These are phyloP conservation scores for Papilio protenor DNA, from an alignment of 2,888 invertebrate genomes.

Conservation along the genomic window DNA sequence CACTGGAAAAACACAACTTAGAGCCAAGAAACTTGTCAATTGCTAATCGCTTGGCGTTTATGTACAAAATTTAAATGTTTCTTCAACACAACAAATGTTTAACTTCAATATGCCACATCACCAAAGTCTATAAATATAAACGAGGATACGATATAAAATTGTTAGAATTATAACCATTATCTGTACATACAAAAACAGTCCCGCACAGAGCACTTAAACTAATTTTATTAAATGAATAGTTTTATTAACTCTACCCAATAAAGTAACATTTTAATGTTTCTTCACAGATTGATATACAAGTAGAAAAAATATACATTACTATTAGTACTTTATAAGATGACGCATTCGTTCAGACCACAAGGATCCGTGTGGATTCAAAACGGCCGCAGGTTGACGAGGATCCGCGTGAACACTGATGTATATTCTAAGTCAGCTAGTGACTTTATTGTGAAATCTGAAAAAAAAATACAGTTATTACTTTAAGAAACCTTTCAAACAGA, in stretches of 20 bases:
- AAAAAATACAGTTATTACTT: slow-evolving; percentile 8
- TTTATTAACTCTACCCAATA: slow-evolving; percentile 64
- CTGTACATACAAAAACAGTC: slow-evolving; percentile 67
- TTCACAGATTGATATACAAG: slow-evolving; percentile 74
- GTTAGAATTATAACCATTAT: slow-evolving; percentile 45
- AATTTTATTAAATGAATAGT: slow-evolving; percentile 65
- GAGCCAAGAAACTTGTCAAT: slow-evolving; percentile 45
- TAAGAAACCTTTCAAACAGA: not conserved
- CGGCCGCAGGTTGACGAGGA: slow-evolving; percentile 32
- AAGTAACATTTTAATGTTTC: slow-evolving; percentile 64
- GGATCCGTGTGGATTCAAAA: slow-evolving; percentile 32
- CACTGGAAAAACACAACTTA: slow-evolving; percentile 20
- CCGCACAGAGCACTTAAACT: slow-evolving; percentile 61
- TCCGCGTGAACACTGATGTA: slow-evolving; percentile 37
- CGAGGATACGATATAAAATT: slow-evolving; percentile 41
- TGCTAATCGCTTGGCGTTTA: slow-evolving; percentile 62
- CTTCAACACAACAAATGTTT: slow-evolving; percentile 37
- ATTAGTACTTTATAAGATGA: slow-evolving; percentile 61
- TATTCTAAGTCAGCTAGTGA: slow-evolving; percentile 46
- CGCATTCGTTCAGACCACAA: slow-evolving; percentile 5
- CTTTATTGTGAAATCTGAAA: slow-evolving; percentile 46
- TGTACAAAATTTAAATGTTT: slow-evolving; percentile 46
- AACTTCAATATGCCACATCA: slow-evolving; percentile 18
- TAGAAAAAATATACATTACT: slow-evolving; percentile 82
- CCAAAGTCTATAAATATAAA: slow-evolving; percentile 42